phyloP scores from a whole-genome alignment of 2,888 invertebrate genomes.

The Leptarthrus brevirostris region DNA sequence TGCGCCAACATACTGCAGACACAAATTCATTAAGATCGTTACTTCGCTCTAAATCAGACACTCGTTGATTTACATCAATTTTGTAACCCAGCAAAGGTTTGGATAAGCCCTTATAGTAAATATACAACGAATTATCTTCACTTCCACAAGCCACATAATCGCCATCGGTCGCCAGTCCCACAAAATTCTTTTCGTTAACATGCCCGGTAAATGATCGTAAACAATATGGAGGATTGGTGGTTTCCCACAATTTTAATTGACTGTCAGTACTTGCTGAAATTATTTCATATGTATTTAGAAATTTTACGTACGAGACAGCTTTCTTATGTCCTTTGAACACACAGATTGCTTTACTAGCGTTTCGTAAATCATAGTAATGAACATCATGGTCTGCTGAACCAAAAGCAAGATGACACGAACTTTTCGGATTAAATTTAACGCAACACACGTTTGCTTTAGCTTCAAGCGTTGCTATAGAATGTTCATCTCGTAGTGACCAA shows the following conservation, averaged over 20 bases:
- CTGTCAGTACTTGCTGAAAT: conserved; percentile 94
- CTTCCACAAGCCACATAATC: conserved; percentile 95
- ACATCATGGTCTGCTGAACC: conserved; percentile 98
- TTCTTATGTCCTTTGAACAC: conserved; percentile 91
- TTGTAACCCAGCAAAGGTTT: conserved; percentile 87
- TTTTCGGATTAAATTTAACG: conserved; percentile 88
- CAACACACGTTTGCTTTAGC: conserved; percentile 96
- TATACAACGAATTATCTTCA: conserved; percentile 91
- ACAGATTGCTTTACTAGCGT: conserved; percentile 82
- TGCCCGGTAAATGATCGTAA: conserved; percentile 90
- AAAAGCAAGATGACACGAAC: conserved; percentile 89
- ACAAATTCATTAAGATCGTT: conserved; percentile 91
- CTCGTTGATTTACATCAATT: conserved; percentile 74
- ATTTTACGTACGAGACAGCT: conserved; percentile 94
- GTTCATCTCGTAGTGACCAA: conserved; percentile 89
- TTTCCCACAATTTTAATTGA: conserved; percentile 90
- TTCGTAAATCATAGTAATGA: conserved; percentile 92
- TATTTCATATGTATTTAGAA: conserved; percentile 84
- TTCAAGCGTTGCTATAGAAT: conserved; percentile 88
- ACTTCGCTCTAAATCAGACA: conserved; percentile 52
- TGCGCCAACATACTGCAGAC: conserved; percentile 94
- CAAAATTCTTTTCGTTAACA: conserved; percentile 95
- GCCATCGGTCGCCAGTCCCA: conserved; percentile 91
- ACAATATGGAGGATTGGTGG: conserved; percentile 79
- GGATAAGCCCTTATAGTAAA: conserved; percentile 90